These are phyloP conservation scores for Augochlorella aurata DNA, from an alignment of 2,888 invertebrate genomes.

Conservation along the genomic window DNA sequence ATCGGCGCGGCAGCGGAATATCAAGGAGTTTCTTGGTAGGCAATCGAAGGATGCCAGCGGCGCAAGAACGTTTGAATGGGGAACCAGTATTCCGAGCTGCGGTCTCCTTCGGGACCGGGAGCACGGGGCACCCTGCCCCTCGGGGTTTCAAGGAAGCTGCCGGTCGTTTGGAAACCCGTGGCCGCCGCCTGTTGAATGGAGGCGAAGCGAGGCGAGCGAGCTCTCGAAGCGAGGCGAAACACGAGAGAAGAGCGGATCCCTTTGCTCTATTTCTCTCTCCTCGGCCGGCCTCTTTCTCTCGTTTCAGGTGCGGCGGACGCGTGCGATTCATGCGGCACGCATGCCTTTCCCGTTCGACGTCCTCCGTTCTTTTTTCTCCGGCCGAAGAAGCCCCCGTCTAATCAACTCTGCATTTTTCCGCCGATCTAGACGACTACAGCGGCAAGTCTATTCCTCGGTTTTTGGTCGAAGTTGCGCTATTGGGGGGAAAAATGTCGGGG, in stretches of 20 bases:
- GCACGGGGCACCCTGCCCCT: conserved; percentile 54
- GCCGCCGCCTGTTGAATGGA: conserved; percentile 65
- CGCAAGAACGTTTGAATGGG: conserved; percentile 75
- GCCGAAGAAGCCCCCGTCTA: background rate
- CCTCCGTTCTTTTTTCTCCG: background rate
- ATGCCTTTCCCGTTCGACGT: conserved; percentile 5
- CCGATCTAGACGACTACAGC: too few relatives aligned
- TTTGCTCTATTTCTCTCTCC: conserved; percentile 32
- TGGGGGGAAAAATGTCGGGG: background rate
- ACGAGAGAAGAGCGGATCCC: background rate
- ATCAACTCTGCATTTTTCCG: background rate
- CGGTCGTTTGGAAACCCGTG: conserved; percentile 72
- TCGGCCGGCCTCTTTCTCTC: background rate
- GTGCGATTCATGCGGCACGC: conserved; percentile 34
- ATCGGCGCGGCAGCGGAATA: conserved; percentile 67
- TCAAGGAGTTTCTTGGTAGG: conserved; percentile 67
- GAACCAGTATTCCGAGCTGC: conserved; percentile 60
- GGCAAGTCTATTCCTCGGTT: too few relatives aligned
- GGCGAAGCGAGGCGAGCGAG: conserved; percentile 3
- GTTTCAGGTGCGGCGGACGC: conserved; percentile 22
- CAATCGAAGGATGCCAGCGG: conserved; percentile 59
- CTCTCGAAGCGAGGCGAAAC: background rate
- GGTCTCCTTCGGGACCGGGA: conserved; percentile 52
- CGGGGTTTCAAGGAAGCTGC: conserved; percentile 70
- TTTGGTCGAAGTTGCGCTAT: too few relatives aligned